Evolutionary conservation across 2,113 vertebrate species (phyloP).

Genomic region (Orientallactaga bullata): DNA sequence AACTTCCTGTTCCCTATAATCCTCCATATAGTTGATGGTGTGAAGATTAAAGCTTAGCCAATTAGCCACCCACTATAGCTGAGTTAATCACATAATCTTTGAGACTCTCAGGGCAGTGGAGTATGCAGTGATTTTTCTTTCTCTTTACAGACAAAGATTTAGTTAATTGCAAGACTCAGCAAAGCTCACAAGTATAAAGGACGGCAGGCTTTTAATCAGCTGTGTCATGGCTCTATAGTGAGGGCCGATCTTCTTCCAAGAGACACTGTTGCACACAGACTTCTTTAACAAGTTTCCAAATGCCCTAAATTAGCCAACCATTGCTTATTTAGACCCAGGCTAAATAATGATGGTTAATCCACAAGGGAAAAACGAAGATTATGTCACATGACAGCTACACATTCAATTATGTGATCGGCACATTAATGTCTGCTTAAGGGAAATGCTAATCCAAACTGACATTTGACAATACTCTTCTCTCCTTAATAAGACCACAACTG

Average conservation of each 20-base stretch:
- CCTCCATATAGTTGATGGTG: slow-evolving; percentile 85
- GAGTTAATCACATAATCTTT: slow-evolving; percentile 90
- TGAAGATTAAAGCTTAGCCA: slow-evolving; percentile 96
- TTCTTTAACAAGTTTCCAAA: slow-evolving; percentile 84
- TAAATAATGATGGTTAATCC: slow-evolving; percentile 81
- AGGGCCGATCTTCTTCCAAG: slow-evolving; percentile 87
- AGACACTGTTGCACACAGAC: slow-evolving; percentile 87
- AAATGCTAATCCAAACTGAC: slow-evolving; percentile 68
- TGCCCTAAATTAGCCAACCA: slow-evolving; percentile 91
- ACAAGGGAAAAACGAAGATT: slow-evolving; percentile 81
- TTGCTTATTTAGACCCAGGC: slow-evolving; percentile 87
- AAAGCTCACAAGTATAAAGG: slow-evolving; percentile 85
- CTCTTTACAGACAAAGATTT: slow-evolving; percentile 86
- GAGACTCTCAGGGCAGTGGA: slow-evolving; percentile 86
- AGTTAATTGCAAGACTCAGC: slow-evolving; percentile 92
- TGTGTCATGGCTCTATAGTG: slow-evolving; percentile 84
- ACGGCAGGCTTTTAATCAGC: slow-evolving; percentile 84
- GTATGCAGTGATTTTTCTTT: slow-evolving; percentile 84
- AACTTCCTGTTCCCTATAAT: slow-evolving; percentile 88
- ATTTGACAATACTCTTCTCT: slow-evolving; percentile 27
- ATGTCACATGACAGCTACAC: slow-evolving; percentile 84
- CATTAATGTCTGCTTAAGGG: slow-evolving; percentile 47
- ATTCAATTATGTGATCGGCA: slow-evolving; percentile 72
- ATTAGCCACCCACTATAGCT: slow-evolving; percentile 92
- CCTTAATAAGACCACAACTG: slow-evolving; percentile 61